These are phyloP conservation scores for Strigamia transsilvanica DNA, from an alignment of 2,888 invertebrate species.

Conservation along the genomic window DNA sequence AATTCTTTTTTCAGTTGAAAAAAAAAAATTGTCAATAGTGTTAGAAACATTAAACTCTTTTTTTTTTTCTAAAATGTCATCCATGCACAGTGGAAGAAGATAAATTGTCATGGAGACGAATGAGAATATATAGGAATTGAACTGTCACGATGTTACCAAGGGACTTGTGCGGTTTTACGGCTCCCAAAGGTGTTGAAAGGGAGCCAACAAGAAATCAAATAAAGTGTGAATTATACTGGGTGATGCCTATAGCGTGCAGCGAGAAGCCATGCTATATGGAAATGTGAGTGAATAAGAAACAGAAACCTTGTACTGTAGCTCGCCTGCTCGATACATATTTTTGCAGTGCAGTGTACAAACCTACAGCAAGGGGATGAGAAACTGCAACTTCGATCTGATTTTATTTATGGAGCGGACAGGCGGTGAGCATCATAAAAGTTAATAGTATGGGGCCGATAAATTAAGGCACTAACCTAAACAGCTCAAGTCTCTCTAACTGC, in stretches of 20 bases:
- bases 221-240: conserved; percentile 41
- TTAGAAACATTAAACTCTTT: neutral
- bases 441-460: conserved; percentile 14
- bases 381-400: conserved; percentile 24
- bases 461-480: neutral
- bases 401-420: conserved; percentile 6
- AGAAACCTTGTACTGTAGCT: conserved; percentile 8
- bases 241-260: conserved; percentile 32
- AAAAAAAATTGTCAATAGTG: neutral
- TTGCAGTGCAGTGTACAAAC: conserved; percentile 10
- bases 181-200: conserved; percentile 42
- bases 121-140: conserved; percentile 45
- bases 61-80: neutral
- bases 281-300: conserved; percentile 45
- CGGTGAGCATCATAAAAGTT: conserved; percentile 14
- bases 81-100: neutral
- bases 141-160: conserved; percentile 49
- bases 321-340: conserved; percentile 8
- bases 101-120: conserved; percentile 46
- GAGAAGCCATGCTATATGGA: conserved; percentile 19
- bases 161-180: conserved; percentile 47
- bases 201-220: conserved; percentile 49
- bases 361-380: neutral
- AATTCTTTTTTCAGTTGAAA: neutral
- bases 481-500: neutral